Conservation (phyloP, 2,888 invertebrate genomes). For the Thalpophila matura region DNA sequence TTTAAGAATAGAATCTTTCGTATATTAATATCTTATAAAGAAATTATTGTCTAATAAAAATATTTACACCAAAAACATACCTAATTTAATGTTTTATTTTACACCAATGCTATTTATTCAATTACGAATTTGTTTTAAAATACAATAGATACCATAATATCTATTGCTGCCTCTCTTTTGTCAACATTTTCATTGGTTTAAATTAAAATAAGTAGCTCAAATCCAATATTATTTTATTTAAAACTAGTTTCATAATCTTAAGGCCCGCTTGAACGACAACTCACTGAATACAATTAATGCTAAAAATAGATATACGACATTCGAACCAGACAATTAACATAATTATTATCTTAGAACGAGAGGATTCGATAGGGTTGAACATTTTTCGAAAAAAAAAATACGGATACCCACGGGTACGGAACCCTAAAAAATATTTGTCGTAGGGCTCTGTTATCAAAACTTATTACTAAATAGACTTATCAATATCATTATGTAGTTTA, state of each 20-base stretch:
- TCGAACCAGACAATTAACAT: constrained; percentile 14
- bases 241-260: neutral
- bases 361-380: too few relatives aligned
- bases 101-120: too few relatives aligned
- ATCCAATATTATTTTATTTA: neutral
- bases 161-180: constrained; percentile 16
- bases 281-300: too few relatives aligned
- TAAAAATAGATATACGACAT: too few relatives aligned
- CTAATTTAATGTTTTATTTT: constrained; percentile 3
- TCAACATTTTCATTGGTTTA: too few relatives aligned
- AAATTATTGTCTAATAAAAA: constrained; percentile 16
- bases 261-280: too few relatives aligned
- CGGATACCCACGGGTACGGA: too few relatives aligned
- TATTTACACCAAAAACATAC: constrained; percentile 44
- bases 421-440: constrained; percentile 16
- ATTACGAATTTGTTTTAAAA: too few relatives aligned
- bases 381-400: too few relatives aligned
- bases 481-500: neutral
- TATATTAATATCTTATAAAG: constrained; percentile 11
- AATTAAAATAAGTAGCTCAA: constrained; percentile 24
- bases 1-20: neutral
- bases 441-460: constrained; percentile 24
- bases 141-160: too few relatives aligned
- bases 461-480: neutral
- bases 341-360: neutral